Evolutionary conservation across 2,888 invertebrate genomes (phyloP).

Genomic region (Diarsia mendica): DNA sequence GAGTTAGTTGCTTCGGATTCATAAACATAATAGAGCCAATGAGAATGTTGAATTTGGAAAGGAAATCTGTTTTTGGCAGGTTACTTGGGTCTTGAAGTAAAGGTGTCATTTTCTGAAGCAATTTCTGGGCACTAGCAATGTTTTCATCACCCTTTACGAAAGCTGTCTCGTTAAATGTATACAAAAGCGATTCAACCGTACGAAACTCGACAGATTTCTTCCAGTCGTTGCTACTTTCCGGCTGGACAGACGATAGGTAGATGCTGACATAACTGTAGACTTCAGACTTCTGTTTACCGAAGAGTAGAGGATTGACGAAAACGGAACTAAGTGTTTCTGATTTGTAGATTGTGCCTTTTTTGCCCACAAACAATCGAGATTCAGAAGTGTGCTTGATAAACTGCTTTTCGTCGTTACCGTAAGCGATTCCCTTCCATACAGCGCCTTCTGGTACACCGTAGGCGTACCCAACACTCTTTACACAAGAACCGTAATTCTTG

Average conservation of each 20-base stretch:
- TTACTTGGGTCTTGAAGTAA: conserved; percentile 90
- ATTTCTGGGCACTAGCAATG: conserved; percentile 81
- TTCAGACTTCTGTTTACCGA: conserved; percentile 90
- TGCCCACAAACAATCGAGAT: conserved; percentile 89
- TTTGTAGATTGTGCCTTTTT: conserved; percentile 91
- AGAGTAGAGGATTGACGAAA: conserved; percentile 89
- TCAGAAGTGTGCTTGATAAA: conserved; percentile 90
- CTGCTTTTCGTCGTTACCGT: conserved; percentile 85
- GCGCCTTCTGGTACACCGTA: conserved; percentile 90
- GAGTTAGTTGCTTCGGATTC: conserved; percentile 90
- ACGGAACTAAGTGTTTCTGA: conserved; percentile 91
- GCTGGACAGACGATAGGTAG: conserved; percentile 79
- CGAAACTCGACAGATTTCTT: conserved; percentile 81
- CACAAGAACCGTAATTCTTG: conserved; percentile 91
- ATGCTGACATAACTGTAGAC: conserved; percentile 91
- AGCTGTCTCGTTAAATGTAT: background rate
- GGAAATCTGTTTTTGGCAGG: conserved; percentile 89
- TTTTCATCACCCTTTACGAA: conserved; percentile 70
- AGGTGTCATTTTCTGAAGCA: conserved; percentile 89
- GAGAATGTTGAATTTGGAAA: conserved; percentile 92
- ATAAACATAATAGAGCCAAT: conserved; percentile 90
- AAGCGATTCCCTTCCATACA: conserved; percentile 87
- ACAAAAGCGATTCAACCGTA: conserved; percentile 88
- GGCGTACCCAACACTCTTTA: conserved; percentile 91
- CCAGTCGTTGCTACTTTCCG: conserved; percentile 80